phyloP scores from a whole-genome alignment of 2,113 vertebrate genomes.

The Otus sunia region DNA sequence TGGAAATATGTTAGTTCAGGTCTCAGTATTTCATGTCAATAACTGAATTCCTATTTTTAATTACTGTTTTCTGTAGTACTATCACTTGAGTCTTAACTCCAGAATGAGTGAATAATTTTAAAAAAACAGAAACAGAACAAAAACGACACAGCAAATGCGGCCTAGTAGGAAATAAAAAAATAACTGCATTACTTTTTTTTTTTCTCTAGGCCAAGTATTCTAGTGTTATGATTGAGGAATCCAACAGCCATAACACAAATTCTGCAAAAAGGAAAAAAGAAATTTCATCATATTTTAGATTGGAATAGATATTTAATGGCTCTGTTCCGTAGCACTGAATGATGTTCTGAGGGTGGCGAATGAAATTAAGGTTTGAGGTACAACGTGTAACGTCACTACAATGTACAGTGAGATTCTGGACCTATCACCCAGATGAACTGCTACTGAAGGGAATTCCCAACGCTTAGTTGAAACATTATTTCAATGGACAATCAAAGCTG shows the following conservation, averaged over 20 bases:
- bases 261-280: background rate
- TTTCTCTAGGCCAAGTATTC: background rate
- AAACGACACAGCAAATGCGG: background rate
- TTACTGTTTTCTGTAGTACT: background rate
- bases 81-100: background rate
- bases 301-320: background rate
- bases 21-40: background rate
- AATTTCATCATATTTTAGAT: background rate
- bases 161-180: background rate
- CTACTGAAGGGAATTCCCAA: background rate
- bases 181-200: background rate
- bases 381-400: background rate
- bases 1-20: background rate
- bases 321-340: background rate
- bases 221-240: background rate
- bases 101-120: background rate
- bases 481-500: background rate
- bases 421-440: background rate
- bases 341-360: background rate
- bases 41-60: background rate
- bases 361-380: background rate
- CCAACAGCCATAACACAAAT: background rate
- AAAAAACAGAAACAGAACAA: background rate
- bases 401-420: background rate
- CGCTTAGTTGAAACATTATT: background rate